Percentiles rank a stretch among this genome's conserved stretches.
phyloP scores from a whole-genome alignment of 2,888 invertebrate genomes.

The Alloscopus bannaensis region DNA sequence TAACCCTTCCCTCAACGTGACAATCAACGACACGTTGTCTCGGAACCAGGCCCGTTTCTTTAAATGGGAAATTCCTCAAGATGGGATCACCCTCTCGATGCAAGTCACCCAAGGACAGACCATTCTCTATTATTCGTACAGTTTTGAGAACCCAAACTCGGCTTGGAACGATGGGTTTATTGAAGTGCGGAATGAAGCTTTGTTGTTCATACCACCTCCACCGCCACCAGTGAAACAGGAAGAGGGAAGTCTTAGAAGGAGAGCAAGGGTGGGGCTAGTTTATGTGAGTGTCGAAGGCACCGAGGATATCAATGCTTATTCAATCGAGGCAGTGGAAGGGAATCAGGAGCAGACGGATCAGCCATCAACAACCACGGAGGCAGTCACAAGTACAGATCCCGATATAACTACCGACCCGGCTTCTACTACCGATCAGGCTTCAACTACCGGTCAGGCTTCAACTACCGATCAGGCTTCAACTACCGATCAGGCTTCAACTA shows the following conservation, averaged over 20 bases:
- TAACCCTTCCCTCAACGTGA: slow-evolving; percentile 1
- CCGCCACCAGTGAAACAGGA: too few species aligned
- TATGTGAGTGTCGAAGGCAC: neutral
- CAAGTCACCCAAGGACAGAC: neutral
- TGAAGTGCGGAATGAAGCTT: neutral
- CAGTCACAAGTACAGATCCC: too few species aligned
- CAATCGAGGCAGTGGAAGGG: slow-evolving; percentile 2
- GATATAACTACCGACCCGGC: too few species aligned
- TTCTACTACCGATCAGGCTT: too few species aligned
- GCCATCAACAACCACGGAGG: neutral
- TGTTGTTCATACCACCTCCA: neutral
- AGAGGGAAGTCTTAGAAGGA: neutral
- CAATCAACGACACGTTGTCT: slow-evolving; percentile 13
- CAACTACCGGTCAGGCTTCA: too few species aligned
- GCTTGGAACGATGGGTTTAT: slow-evolving; percentile 2
- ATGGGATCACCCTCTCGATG: neutral
- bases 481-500: too few species aligned
- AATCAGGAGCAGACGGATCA: neutral
- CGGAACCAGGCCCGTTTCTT: neutral
- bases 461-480: too few species aligned
- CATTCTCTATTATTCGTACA: slow-evolving; percentile 1
- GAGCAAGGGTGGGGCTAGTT: neutral
- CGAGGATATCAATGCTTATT: neutral
- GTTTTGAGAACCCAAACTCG: slow-evolving; percentile 6
- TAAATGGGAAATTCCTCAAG: neutral